Evolutionary conservation across 2,888 invertebrate genomes (phyloP), one percentile per base, ranked within the genome.

Genomic region (Vesta saturnalis): DNA sequence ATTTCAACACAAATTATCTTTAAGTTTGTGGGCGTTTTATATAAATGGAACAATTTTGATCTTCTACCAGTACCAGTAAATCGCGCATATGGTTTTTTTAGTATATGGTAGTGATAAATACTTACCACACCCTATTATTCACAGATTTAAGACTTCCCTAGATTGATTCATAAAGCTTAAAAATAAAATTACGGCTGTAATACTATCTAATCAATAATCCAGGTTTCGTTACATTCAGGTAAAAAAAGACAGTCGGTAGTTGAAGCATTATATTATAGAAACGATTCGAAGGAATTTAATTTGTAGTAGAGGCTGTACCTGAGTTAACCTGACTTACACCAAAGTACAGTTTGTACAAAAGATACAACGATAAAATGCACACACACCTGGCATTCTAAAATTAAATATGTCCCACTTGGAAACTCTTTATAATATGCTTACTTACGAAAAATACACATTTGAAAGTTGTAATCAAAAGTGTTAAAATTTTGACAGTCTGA

Each of bases 381-480:
- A 70, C 71, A 77, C 78, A 78, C 78, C 78, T 78, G 78, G 79
- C 75, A 76, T 74, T 78, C 77, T 76, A 80, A 79, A 80, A 78
- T 78, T 79, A 80, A 79, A 78, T 79, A 78, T 78, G 79, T 78
- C 79, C 79, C 78, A 80, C 78, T 78, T 78, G 70, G 70, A 71
- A 72, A 70, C 67, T 18, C 22, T 46, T 55, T 52, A 22, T 60
- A 39, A 39, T 39, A n/a, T 39, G n/a, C 39, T n/a, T 39, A 23
- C 23, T 8, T 5, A 47, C 47, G 47, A 47, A 47, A 47, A 16
- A 16, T 16, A 1, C 1, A 14, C 15, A 65, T 65, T 66, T 66
- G 66, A 61, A 67, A 67, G 61, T 67, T 67, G 16, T 30, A 30
- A 16, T 23, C 14, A 18, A 56, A 23, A 56, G 14, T 14, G 23